Evolutionary conservation across 1,140 invertebrate genomes (phyloP).

Genomic region (Macrotrachela quadricornifera): DNA sequence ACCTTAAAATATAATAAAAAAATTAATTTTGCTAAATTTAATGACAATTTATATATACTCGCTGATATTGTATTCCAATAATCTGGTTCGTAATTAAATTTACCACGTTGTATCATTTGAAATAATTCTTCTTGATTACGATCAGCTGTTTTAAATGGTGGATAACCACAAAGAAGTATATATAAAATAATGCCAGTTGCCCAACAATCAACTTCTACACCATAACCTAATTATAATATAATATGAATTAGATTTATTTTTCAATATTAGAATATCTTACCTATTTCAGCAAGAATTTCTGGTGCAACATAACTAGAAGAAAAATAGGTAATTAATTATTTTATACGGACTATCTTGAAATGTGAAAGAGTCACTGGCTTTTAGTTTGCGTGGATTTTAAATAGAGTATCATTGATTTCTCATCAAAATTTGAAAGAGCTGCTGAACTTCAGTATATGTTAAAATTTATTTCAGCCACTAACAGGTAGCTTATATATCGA

Average conservation of each 20-base stretch:
- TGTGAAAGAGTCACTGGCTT: no score
- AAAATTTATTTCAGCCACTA: no score
- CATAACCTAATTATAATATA: slow-evolving; percentile 37
- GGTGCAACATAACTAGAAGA: slow-evolving; percentile 60
- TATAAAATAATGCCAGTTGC: slow-evolving; percentile 88
- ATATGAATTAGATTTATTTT: not conserved
- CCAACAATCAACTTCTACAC: slow-evolving; percentile 71
- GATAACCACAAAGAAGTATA: slow-evolving; percentile 86
- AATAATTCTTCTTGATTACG: slow-evolving; percentile 75
- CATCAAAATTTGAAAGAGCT: no score
- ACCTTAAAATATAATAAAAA: slow-evolving; percentile 8
- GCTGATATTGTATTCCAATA: slow-evolving; percentile 77
- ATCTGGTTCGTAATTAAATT: slow-evolving; percentile 75
- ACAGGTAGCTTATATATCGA: no score
- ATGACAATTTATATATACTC: slow-evolving; percentile 37
- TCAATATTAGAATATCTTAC: slow-evolving; percentile 40
- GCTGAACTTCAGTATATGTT: no score
- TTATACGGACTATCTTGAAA: no score
- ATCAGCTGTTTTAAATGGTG: slow-evolving; percentile 40
- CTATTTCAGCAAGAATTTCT: slow-evolving; percentile 83
- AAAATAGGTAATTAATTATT: no score
- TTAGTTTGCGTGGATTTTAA: no score
- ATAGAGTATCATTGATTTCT: no score
- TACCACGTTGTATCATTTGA: slow-evolving; percentile 69
- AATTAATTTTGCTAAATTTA: no score